Evolutionary conservation across 2,113 vertebrate genomes (phyloP).

Genomic region (human): DNA sequence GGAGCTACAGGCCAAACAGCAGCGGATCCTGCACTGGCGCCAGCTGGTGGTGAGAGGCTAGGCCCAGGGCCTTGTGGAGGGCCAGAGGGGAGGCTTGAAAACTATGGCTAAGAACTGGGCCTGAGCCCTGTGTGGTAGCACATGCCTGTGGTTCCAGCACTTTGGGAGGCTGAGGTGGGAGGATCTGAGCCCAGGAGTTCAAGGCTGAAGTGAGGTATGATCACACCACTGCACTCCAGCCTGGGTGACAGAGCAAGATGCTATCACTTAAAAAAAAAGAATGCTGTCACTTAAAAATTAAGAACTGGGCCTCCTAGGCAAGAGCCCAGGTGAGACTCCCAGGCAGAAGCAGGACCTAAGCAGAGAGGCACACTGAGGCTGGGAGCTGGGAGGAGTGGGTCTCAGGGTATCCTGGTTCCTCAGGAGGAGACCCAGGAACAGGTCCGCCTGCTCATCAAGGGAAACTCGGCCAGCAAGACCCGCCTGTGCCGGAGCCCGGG

Average conservation of each 20-base stretch:
- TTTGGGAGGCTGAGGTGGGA: too few species aligned
- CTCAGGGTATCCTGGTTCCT: background rate
- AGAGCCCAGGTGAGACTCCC: background rate
- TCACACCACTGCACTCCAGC: too few species aligned
- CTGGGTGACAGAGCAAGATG: too few species aligned
- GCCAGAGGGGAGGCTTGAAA: background rate
- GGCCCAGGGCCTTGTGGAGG: background rate
- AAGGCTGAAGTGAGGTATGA: too few species aligned
- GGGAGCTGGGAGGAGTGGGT: background rate
- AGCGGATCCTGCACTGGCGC: slow-evolving; percentile 83
- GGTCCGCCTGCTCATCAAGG: slow-evolving; percentile 71
- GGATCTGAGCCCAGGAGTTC: too few species aligned
- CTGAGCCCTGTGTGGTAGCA: background rate
- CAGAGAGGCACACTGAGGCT: background rate
- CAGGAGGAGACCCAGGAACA: slow-evolving; percentile 73
- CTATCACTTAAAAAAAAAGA: background rate
- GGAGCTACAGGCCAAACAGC: slow-evolving; percentile 86
- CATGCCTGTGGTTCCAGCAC: too few species aligned
- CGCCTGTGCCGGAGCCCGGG: slow-evolving; percentile 39
- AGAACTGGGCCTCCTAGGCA: background rate
- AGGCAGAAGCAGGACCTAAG: background rate
- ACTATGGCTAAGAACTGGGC: background rate
- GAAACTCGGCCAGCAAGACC: slow-evolving; percentile 69
- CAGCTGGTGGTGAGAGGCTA: slow-evolving; percentile 67
- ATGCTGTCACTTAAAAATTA: background rate